Percentiles rank a stretch among this genome's conserved stretches.
Conservation (phyloP, 2,113 vertebrate genomes). For the Neogobius melanostomus region DNA sequence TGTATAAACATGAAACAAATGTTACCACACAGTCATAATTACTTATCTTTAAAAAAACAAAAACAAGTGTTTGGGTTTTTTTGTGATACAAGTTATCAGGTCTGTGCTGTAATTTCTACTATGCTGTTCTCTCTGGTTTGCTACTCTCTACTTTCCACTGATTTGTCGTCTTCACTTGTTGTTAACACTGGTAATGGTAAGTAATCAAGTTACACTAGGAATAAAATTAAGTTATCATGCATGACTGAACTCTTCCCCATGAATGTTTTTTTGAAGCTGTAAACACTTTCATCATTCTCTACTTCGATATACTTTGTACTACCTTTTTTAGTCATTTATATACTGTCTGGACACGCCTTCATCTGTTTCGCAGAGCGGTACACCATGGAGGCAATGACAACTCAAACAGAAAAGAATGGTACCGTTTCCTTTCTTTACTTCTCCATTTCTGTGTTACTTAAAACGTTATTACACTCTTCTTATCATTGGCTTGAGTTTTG, state of each 20-base stretch:
- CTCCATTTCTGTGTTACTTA: neutral
- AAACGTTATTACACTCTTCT: neutral
- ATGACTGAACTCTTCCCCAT: neutral
- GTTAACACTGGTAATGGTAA: too few relatives aligned
- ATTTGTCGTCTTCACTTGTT: neutral
- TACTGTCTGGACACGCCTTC: neutral
- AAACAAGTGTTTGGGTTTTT: too few relatives aligned
- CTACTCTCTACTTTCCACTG: neutral
- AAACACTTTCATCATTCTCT: too few relatives aligned
- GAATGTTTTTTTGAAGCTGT: neutral
- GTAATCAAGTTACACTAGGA: neutral
- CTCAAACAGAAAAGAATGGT: neutral
- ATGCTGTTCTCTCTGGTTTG: neutral
- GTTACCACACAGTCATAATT: too few relatives aligned
- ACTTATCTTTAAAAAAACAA: too few relatives aligned
- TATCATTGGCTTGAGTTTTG: neutral
- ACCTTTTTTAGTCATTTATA: too few relatives aligned
- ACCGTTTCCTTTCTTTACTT: constrained; percentile 1
- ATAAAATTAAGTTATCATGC: neutral
- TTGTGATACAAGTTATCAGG: neutral
- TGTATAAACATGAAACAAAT: too few relatives aligned
- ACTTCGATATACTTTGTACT: too few relatives aligned
- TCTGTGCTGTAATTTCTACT: too few relatives aligned
- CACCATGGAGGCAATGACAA: neutral
- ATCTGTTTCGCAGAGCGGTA: neutral